Conservation (phyloP, 2,888 invertebrate genomes). For the Spicauda simplicius region DNA sequence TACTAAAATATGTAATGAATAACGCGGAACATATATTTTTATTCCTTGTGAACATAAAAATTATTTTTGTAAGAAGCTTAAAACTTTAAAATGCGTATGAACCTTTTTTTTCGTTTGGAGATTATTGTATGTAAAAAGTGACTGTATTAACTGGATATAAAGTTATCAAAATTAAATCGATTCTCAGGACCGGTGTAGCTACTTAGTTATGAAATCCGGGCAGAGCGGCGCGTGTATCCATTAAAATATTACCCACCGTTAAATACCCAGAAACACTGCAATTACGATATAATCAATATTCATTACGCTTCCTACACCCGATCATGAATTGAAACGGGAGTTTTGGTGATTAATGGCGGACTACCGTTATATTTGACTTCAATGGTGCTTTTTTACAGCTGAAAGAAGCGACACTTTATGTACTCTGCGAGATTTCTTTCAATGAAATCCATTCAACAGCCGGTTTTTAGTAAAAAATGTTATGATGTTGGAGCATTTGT, state of each 20-base stretch:
- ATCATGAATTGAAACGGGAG: constrained; percentile 40
- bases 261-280: constrained; percentile 37
- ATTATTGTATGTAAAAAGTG: not conserved
- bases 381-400: constrained; percentile 37
- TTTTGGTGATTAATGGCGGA: constrained; percentile 36
- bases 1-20: no score
- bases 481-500: constrained; percentile 53
- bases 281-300: constrained; percentile 43
- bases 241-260: constrained; percentile 42
- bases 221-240: constrained; percentile 13
- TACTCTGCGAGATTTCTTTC: constrained; percentile 51
- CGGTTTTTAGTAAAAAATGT: constrained; percentile 52
- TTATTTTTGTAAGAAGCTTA: no score
- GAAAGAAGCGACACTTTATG: constrained; percentile 27
- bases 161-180: constrained; percentile 31
- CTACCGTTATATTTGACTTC: constrained; percentile 39
- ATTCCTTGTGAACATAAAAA: no score
- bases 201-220: constrained; percentile 19
- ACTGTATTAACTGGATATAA: constrained; percentile 4
- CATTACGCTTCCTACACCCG: constrained; percentile 41
- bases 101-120: no score
- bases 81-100: no score
- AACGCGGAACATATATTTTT: no score
- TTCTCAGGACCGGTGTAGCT: constrained; percentile 23
- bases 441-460: constrained; percentile 45